Base-by-base conservation (phyloP, 2,888 invertebrate genomes). In the Drosophila picticornis region DNA sequence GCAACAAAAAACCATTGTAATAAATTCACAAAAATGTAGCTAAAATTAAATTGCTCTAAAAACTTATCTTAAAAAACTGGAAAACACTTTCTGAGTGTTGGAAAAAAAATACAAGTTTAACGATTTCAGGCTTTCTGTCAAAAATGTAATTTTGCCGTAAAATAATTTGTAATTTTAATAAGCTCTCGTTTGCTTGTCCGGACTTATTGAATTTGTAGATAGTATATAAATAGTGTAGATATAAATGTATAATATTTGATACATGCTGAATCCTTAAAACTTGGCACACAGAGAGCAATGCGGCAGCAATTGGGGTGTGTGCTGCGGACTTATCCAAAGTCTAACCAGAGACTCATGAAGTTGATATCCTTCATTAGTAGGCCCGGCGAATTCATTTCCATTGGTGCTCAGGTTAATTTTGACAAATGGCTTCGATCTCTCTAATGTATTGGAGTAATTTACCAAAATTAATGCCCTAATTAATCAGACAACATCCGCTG, bases 371-470 rank as follows among this genome's bases (percentile, higher is more conserved):
- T 81, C 67, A 81, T 85, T 85, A 70, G 62, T 53, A n/a, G 19
- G 62, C 50, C 65, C 63, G 63, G 72, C 64, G 78, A 77, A 87
- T 81, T 90, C 81, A 90, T 91, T 91, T 87, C 74, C 77, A 89
- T 83, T 73, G 87, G 74, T 73, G 63, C 81, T 81, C 88, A 91
- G 91, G 91, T 92, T 92, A 92, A 92, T 92, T 92, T 92, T 92
- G 91, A 93, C 89, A 92, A 93, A 92, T 92, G 83, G 86, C 87
- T 92, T 92, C 90, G 92, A 92, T 92, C 89, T 87, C 86, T 84
- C 89, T 91, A 93, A 93, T 90, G 90, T 91, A 92, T 92, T 90
- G 86, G 82, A 85, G 90, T 92, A 91, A 92, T 92, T 91, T 89
- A 91, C 89, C 90, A 91, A 90, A 92, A 92, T 92, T 91, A 92